Evolutionary conservation across 2,797 vertebrate genomes (phyloP), one percentile per base, ranked within the genome.

Genomic region (Garrulus glandarius): DNA sequence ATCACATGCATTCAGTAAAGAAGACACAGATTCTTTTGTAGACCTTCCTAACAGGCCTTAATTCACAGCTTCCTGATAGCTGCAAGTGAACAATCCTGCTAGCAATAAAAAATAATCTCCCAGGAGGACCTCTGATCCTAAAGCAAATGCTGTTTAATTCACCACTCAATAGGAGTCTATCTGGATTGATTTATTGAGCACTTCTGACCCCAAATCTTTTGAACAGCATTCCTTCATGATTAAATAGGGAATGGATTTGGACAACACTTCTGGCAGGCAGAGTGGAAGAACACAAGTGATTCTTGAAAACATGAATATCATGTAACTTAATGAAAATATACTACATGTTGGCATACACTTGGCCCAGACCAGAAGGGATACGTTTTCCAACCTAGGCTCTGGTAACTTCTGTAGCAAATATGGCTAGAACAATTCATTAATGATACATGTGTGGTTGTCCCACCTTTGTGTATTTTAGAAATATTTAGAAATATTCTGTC

Each of bases 111-210:
- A 96, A 95, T 44, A 94, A 96, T 97, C 95, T 97, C 96, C 95
- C 92, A 89, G 88, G 92, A 95, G 95, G 92, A 96, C 95, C 95
- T 97, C 94, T 97, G 97, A 98, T 97, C 97, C 96, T 97, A 95
- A 97, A 98, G 97, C 95, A 98, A 98, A 97, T 92, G 96, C 85
- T 96, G 87, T 97, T 98, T 97, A 98, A 98, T 97, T 98, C 98
- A 92, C 96, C 92, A 88, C 97, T 98, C 97, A 97, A 98, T 98
- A 98, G 79, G 90, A 94, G 94, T 96, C 94, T 97, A 95, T 97
- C 97, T 96, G 97, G 97, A 98, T 97, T 98, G 97, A 98, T 98
- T 98, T 98, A 98, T 92, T 97, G 95, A 70, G 89, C 93, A 97
- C 96, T 97, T 95, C 92, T 96, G 96, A 98, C 97, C 96, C 84